Base-by-base conservation (phyloP, 2,113 vertebrate species). In the Phasianus colchicus region DNA sequence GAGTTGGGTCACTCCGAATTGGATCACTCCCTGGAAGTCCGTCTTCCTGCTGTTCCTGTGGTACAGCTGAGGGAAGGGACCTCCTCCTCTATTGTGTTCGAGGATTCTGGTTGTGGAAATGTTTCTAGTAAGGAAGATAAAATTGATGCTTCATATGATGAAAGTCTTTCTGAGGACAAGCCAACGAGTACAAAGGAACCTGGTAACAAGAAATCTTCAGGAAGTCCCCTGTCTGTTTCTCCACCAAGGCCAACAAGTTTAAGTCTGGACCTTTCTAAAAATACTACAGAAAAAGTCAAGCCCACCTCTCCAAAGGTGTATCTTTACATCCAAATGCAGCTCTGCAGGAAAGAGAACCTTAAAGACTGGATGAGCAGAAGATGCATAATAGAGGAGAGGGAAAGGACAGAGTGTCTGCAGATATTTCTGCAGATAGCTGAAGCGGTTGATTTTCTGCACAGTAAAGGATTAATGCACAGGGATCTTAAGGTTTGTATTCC, bases 281-380 rank as follows among this genome's bases (percentile, higher is more conserved):
- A 95, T 88, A 83, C 86, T 30, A 18, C 85, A 16, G 96, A 95
- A 83, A 98, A 96, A 32, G 95, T 97, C 38, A 98, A 99, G 43
- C 97, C 98, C 82, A 97, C 98, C 29, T 99, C 99, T 3, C 99
- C 99, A 1, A 99, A 99, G 96, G 99, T 99, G 57, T 99, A 99
- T 90, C 98, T 99, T 86, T 99, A 99, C 96, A 99, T 99, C 89
- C 99, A 99, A 97, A 99, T 99, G 99, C 99, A 99, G 96, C 98
- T 99, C 58, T 99, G 99, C 96, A 90, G 99, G 63, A 99, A 99
- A 86, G 99, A 99, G 96, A 99, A 99, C 96, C 98, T 99, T 63
- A 99, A 99, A 93, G 99, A 99, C 98, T 99, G 99, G 99, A 98
- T 99, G 99, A 98, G 97, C 72, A 97, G 98, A 78, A 98, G 99